Conservation (phyloP, 2,888 invertebrate species). For the Caenorhabditis doughertyi region DNA sequence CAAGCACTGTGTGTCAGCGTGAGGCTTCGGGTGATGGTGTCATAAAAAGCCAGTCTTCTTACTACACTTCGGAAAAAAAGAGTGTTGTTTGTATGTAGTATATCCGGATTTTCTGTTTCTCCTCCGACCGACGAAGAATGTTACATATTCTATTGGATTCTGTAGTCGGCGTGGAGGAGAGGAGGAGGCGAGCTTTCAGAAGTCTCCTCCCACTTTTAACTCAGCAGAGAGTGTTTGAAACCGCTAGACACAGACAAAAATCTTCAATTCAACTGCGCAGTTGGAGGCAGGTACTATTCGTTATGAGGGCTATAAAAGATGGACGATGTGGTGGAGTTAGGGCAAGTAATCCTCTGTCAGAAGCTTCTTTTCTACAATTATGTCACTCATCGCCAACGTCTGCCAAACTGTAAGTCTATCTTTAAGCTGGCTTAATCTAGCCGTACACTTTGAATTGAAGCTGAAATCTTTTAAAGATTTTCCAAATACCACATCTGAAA, state of each 20-base stretch:
- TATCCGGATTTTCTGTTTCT: conserved; percentile 51
- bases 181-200: neutral
- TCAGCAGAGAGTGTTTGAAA: too few species aligned
- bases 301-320: conserved; percentile 33
- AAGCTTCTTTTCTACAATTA: neutral
- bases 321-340: neutral
- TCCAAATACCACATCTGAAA: neutral
- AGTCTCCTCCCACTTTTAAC: conserved; percentile 5
- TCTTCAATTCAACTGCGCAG: too few species aligned
- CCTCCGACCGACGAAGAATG: conserved; percentile 1
- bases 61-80: conserved; percentile 1
- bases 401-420: conserved; percentile 51
- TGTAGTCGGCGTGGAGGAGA: neutral
- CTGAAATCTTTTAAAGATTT: too few species aligned
- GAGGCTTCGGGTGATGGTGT: neutral
- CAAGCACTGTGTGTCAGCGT: too few species aligned
- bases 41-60: conserved; percentile 41
- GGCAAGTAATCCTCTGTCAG: too few species aligned
- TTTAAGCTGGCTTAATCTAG: neutral
- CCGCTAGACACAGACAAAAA: too few species aligned
- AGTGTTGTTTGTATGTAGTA: conserved; percentile 10
- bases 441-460: neutral
- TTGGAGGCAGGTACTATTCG: too few species aligned
- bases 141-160: conserved; percentile 30
- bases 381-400: conserved; percentile 43